Conservation (phyloP, 2,888 invertebrate genomes). For the Orthosia gracilis region DNA sequence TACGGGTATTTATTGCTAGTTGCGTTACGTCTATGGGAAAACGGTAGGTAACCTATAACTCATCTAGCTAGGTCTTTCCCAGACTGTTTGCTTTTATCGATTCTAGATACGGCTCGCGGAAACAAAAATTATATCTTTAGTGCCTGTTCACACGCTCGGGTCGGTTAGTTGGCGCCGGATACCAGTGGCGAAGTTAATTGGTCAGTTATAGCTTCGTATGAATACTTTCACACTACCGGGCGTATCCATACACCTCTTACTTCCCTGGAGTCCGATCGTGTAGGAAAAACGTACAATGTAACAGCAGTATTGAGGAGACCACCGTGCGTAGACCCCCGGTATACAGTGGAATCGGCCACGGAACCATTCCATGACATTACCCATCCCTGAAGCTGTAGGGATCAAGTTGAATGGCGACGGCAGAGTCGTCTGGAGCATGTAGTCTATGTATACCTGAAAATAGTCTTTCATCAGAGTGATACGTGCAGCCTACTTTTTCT, state of each 20-base stretch:
- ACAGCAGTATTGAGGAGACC: constrained; percentile 86
- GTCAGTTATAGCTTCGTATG: constrained; percentile 6
- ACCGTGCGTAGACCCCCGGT: constrained; percentile 82
- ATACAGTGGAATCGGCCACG: constrained; percentile 79
- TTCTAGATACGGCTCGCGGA: constrained; percentile 4
- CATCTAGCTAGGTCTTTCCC: constrained; percentile 10
- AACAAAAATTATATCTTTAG: constrained; percentile 23
- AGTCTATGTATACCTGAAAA: constrained; percentile 92
- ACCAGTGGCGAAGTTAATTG: constrained; percentile 12
- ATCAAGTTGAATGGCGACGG: constrained; percentile 94
- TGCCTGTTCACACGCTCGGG: constrained; percentile 20
- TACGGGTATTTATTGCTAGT: constrained; percentile 43
- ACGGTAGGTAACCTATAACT: constrained; percentile 36
- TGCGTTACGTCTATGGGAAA: constrained; percentile 49
- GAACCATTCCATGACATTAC: constrained; percentile 86
- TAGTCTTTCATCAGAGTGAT: not conserved
- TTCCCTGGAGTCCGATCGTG: not conserved
- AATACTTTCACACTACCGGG: not conserved
- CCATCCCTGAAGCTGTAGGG: constrained; percentile 90
- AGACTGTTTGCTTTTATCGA: constrained; percentile 11
- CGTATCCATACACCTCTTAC: not conserved
- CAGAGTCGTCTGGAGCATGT: constrained; percentile 93
- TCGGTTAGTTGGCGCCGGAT: not conserved
- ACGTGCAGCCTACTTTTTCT: too few species aligned
- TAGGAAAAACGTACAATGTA: constrained; percentile 75